Percentiles rank a stretch among this genome's conserved stretches.
phyloP scores from a whole-genome alignment of 2,888 invertebrate species.

The Coenonympha arcania region DNA sequence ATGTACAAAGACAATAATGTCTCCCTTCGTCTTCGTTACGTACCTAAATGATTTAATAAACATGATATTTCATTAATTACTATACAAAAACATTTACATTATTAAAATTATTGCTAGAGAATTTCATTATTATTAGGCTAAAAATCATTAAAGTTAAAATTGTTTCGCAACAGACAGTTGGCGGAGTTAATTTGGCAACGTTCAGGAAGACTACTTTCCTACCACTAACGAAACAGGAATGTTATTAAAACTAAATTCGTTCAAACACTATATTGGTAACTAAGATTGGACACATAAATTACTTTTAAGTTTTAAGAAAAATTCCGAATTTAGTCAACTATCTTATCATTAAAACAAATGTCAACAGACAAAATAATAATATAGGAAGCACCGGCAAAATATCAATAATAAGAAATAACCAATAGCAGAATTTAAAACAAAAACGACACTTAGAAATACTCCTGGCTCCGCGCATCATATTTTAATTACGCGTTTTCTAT shows the following conservation, averaged over 20 bases:
- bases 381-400: conserved; percentile 69
- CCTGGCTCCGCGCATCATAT: conserved; percentile 10
- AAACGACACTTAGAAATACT: conserved; percentile 31
- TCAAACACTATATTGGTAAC: conserved; percentile 71
- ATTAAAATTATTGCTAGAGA: conserved; percentile 72
- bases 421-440: conserved; percentile 46
- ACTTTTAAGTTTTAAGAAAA: conserved; percentile 39
- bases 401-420: conserved; percentile 49
- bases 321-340: conserved; percentile 56
- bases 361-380: conserved; percentile 67
- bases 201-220: conserved; percentile 74
- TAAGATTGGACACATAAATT: conserved; percentile 58
- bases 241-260: conserved; percentile 71
- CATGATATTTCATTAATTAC: conserved; percentile 54
- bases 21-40: conserved; percentile 40
- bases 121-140: conserved; percentile 70
- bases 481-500: not conserved
- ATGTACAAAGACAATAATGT: conserved; percentile 53
- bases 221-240: conserved; percentile 72
- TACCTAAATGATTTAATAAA: conserved; percentile 48
- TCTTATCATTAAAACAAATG: conserved; percentile 62
- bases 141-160: conserved; percentile 57
- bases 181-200: conserved; percentile 72
- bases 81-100: conserved; percentile 74
- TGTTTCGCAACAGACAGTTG: conserved; percentile 69